Percentiles rank a stretch among this genome's conserved stretches.
phyloP scores from a whole-genome alignment of 2,113 vertebrate genomes.

The Psittacara wagleri region DNA sequence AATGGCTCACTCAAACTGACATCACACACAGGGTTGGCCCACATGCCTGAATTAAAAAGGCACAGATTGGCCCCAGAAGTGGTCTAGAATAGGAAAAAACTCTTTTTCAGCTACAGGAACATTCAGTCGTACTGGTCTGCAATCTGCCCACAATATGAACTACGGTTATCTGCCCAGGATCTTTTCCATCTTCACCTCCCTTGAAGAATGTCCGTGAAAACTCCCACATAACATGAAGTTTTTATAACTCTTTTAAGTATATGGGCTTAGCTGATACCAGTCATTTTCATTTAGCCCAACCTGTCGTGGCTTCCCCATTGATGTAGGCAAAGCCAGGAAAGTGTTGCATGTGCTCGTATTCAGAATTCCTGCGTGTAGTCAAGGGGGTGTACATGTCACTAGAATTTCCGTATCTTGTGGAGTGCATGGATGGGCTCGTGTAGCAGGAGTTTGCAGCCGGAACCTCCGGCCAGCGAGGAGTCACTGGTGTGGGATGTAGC shows the following conservation, averaged over 20 bases:
- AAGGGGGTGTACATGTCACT: constrained; percentile 93
- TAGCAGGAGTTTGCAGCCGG: constrained; percentile 91
- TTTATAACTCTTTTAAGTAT: constrained; percentile 60
- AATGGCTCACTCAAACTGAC: constrained; percentile 43
- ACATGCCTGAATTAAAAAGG: constrained; percentile 70
- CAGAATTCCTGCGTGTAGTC: constrained; percentile 91
- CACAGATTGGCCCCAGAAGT: constrained; percentile 70
- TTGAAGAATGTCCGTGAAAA: constrained; percentile 31
- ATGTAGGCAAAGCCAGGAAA: constrained; percentile 99
- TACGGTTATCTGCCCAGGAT: constrained; percentile 45
- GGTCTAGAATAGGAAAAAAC: constrained; percentile 53
- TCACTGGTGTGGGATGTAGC: constrained; percentile 89
- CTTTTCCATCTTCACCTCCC: constrained; percentile 57
- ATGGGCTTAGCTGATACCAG: constrained; percentile 56
- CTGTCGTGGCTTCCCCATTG: constrained; percentile 94
- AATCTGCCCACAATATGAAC: constrained; percentile 54
- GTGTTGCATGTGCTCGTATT: constrained; percentile 98
- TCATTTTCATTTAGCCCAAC: constrained; percentile 90
- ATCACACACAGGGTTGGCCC: constrained; percentile 8
- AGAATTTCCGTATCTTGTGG: constrained; percentile 87
- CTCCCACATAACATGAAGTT: constrained; percentile 26
- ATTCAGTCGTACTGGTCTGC: constrained; percentile 22
- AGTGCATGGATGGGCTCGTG: constrained; percentile 90
- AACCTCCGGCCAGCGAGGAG: constrained; percentile 94
- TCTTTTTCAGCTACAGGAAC: constrained; percentile 44